Evolutionary conservation across 2,888 invertebrate genomes (phyloP).

Genomic region (Seladonia tumulorum): DNA sequence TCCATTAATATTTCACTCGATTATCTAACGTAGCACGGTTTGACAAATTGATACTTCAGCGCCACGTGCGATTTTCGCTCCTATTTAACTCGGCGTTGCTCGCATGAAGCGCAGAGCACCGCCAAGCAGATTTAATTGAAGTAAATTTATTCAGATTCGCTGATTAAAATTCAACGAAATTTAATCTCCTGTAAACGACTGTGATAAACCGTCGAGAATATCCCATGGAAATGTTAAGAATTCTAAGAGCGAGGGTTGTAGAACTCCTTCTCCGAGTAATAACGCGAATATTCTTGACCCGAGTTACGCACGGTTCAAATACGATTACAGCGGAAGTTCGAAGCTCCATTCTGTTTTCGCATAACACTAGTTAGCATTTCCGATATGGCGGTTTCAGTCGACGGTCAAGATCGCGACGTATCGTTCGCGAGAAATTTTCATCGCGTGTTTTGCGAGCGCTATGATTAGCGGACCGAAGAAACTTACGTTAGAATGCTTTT

Average conservation of each 20-base stretch:
- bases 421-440: constrained; percentile 42
- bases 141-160: constrained; percentile 9
- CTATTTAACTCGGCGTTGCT: background rate
- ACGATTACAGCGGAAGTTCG: background rate
- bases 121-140: background rate
- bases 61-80: background rate
- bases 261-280: background rate
- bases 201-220: background rate
- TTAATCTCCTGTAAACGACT: background rate
- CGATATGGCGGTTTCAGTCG: background rate
- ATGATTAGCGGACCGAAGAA: constrained; percentile 58
- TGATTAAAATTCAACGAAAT: constrained; percentile 5
- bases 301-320: background rate
- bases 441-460: constrained; percentile 55
- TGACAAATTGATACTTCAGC: background rate
- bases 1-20: background rate
- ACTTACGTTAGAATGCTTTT: constrained; percentile 54
- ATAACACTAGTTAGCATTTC: background rate
- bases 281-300: background rate
- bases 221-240: background rate
- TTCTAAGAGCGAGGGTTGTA: background rate
- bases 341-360: background rate
- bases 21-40: background rate
- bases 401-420: background rate
- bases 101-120: background rate